A percentile compares a stretch with the other conserved stretches of the same genome.
Conservation (phyloP, 2,888 invertebrate species). For the Zaprionus lineosus region DNA sequence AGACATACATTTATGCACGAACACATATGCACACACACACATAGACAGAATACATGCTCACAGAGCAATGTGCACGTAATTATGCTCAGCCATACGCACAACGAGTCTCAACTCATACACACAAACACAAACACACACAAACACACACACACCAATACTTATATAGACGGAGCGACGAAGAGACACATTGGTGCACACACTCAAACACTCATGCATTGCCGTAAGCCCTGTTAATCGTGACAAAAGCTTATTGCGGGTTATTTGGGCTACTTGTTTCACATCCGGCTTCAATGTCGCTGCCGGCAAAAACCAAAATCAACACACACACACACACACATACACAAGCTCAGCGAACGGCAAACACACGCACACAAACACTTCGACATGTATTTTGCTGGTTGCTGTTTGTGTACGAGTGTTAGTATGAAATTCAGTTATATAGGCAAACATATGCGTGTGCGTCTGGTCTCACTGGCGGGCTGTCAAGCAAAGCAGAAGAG, state of each 20-base stretch:
- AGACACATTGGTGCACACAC: too few species aligned
- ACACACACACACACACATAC: slow-evolving; percentile 34
- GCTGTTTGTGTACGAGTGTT: too few species aligned
- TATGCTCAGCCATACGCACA: slow-evolving; percentile 56
- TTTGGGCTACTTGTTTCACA: slow-evolving; percentile 77
- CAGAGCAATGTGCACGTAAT: slow-evolving; percentile 57
- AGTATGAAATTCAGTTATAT: slow-evolving; percentile 57
- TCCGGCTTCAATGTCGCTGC: slow-evolving; percentile 66
- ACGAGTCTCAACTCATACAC: slow-evolving; percentile 10
- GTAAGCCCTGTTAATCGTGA: slow-evolving; percentile 78
- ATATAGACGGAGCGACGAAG: too few species aligned
- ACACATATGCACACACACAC: slow-evolving; percentile 3
- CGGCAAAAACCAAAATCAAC: slow-evolving; percentile 71
- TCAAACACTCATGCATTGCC: slow-evolving; percentile 56
- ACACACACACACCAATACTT: not conserved
- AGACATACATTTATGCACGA: not conserved
- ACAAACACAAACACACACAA: not conserved
- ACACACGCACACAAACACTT: not conserved
- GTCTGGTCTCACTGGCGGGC: slow-evolving; percentile 22
- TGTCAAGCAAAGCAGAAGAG: slow-evolving; percentile 30
- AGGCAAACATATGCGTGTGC: slow-evolving; percentile 37
- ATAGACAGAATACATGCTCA: too few species aligned
- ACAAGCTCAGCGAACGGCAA: too few species aligned
- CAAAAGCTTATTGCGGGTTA: slow-evolving; percentile 78
- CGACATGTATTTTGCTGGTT: too few species aligned